Conservation (phyloP, 1,140 invertebrate species). For the Colletes gigas region DNA sequence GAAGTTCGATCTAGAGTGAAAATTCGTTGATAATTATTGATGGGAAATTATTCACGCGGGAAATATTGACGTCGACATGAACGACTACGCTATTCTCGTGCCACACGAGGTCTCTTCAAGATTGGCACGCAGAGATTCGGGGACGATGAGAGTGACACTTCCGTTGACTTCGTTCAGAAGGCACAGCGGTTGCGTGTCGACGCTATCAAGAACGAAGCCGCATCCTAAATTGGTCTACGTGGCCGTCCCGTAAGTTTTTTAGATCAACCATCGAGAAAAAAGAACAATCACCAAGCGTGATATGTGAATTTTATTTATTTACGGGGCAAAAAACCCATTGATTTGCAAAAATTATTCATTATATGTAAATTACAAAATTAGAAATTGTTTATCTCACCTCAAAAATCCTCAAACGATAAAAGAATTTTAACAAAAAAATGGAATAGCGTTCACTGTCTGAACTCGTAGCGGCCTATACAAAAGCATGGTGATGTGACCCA, state of each 20-base stretch:
- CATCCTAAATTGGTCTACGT: constrained; percentile 74
- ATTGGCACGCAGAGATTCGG: constrained; percentile 74
- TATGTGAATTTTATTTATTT: too few species aligned
- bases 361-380: too few species aligned
- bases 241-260: constrained; percentile 76
- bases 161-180: constrained; percentile 74
- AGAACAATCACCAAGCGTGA: background rate
- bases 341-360: too few species aligned
- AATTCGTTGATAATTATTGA: background rate
- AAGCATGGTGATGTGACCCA: too few species aligned
- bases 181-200: constrained; percentile 77
- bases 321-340: too few species aligned
- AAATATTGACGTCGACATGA: constrained; percentile 60
- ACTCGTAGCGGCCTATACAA: too few species aligned
- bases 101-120: constrained; percentile 68
- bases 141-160: constrained; percentile 74
- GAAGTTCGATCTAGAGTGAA: background rate
- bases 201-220: constrained; percentile 67
- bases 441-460: too few species aligned
- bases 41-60: constrained; percentile 4
- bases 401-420: too few species aligned
- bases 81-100: constrained; percentile 72
- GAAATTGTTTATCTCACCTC: too few species aligned
- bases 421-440: too few species aligned
- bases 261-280: background rate